Evolutionary conservation across 2,888 invertebrate species (phyloP).

Genomic region (Cataglyphis livida): DNA sequence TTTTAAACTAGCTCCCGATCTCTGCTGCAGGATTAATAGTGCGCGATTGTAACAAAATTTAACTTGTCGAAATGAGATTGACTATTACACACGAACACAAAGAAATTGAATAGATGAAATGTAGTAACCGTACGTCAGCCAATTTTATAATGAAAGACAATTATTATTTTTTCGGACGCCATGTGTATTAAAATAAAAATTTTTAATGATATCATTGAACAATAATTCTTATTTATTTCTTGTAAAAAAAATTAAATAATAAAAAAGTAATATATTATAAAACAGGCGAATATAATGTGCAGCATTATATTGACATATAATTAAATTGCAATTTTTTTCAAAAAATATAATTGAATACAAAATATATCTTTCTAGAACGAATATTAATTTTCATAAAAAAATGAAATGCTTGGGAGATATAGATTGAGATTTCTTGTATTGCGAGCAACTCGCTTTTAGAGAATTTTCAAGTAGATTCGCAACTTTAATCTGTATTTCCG

Average conservation of each 20-base stretch:
- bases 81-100: not conserved
- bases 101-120: not conserved
- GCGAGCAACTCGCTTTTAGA: not conserved
- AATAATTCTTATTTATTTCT: not conserved
- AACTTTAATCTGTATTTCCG: not conserved
- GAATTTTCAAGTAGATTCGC: not conserved
- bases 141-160: not conserved
- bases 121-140: not conserved
- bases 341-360: not conserved
- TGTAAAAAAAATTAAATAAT: constrained; percentile 1
- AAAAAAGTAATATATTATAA: not conserved
- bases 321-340: not conserved
- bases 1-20: constrained; percentile 4
- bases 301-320: not conserved
- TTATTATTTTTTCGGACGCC: not conserved
- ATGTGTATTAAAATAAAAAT: not conserved
- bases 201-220: not conserved
- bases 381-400: not conserved
- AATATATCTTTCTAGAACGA: not conserved
- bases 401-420: not conserved
- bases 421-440: not conserved
- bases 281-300: not conserved
- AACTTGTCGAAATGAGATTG: constrained; percentile 8
- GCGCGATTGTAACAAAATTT: not conserved
- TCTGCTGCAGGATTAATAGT: not conserved